phyloP scores from a whole-genome alignment of 2,797 vertebrate genomes.

The Sebastes taczanowskii region DNA sequence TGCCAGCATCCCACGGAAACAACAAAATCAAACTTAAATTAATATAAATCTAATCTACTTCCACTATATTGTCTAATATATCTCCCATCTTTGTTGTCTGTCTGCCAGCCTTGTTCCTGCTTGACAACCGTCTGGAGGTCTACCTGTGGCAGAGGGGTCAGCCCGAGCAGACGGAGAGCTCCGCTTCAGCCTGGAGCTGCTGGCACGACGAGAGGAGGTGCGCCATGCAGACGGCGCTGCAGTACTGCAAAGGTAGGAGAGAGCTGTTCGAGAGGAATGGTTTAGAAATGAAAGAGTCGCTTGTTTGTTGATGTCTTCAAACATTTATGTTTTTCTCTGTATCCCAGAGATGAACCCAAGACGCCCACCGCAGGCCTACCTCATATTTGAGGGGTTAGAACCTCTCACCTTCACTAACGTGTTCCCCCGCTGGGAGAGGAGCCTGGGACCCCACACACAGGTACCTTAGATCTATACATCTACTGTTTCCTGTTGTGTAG shows the following conservation, averaged over 20 bases:
- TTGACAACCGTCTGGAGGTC: slow-evolving; percentile 85
- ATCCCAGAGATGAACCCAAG: slow-evolving; percentile 81
- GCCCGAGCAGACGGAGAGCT: slow-evolving; percentile 56
- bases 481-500: background rate
- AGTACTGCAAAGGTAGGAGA: slow-evolving; percentile 84
- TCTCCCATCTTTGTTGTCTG: background rate
- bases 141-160: slow-evolving; percentile 85
- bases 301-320: background rate
- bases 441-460: slow-evolving; percentile 55
- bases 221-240: slow-evolving; percentile 84
- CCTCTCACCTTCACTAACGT: slow-evolving; percentile 87
- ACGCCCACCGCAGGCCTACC: slow-evolving; percentile 82
- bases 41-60: background rate
- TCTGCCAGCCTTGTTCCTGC: slow-evolving; percentile 80
- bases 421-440: slow-evolving; percentile 84
- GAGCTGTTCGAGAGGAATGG: fast-evolving
- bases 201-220: slow-evolving; percentile 79
- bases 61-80: background rate
- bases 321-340: background rate
- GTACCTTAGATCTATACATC: slow-evolving; percentile 39
- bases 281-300: fast-evolving
- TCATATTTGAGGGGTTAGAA: slow-evolving; percentile 80
- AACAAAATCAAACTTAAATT: background rate
- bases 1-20: background rate
- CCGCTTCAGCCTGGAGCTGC: slow-evolving; percentile 53